Base-by-base conservation (phyloP, 2,888 invertebrate genomes). In the Perizoma affinitatum region DNA sequence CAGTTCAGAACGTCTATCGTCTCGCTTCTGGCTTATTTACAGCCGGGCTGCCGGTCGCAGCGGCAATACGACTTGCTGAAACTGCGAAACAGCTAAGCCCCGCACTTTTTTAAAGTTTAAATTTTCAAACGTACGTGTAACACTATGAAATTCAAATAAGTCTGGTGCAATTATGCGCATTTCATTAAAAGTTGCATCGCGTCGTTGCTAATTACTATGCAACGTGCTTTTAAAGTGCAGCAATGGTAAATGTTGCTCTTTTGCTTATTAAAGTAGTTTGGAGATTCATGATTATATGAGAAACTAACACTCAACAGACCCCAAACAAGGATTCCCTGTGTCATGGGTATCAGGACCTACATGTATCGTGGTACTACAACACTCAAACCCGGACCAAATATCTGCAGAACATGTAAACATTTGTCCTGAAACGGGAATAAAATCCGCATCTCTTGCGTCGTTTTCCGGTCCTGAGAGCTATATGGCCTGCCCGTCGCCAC, bases 1-100 rank as follows among this genome's bases (percentile, higher is more conserved):
- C 81, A 80, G 70, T 52, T 54, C 51, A 65, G 68, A 66, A 70
- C 73, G 75, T 80, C 78, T 78, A 81, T 82, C 79, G 75, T 71
- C 62, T 58, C 68, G 65, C 66, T 69, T 71, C 64, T 68, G 63
- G 62, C 67, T 73, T 80, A 79, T 80, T 78, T 78, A 79, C 73
- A 71, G 69, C 69, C 35, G 51, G 64, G 54, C 59, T 63, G 61
- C 47, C 51, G 54, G 54, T 47, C 46, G 63, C 40, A 40, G 10
- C 8, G 41, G 50, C 45, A 53, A 46, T 41, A 50, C 55, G 52
- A 46, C 52, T 57, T 53, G 52, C 65, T 49, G 61, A 57, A 55
- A 59, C 56, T 50, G n/a, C 46, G 44, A 46, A 54, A 51, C 36
- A 38, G 54, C 51, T 36, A 45, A 42, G 43, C 38, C n/a, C 9